phyloP scores from a whole-genome alignment of 2,113 vertebrate genomes.

The Saguinus midas region DNA sequence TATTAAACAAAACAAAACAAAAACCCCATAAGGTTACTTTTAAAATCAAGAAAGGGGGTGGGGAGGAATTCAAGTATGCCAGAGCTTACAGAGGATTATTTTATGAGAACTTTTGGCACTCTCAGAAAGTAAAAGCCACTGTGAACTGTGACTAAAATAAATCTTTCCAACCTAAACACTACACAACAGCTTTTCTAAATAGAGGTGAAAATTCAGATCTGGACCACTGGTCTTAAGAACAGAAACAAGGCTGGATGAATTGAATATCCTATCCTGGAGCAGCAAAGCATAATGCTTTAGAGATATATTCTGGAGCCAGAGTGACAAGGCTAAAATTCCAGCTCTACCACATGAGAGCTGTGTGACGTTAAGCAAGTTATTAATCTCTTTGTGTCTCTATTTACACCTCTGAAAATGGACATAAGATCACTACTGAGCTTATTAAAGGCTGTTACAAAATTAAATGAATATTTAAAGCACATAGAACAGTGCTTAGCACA shows the following conservation, averaged over 20 bases:
- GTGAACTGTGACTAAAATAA: background rate
- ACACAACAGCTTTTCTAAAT: background rate
- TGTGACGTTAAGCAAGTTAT: background rate
- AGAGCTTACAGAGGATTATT: background rate
- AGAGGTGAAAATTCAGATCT: background rate
- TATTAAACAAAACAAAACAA: background rate
- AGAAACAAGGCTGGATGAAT: background rate
- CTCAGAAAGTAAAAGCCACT: background rate
- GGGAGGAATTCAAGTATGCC: background rate
- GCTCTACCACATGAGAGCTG: background rate
- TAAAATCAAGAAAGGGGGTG: background rate
- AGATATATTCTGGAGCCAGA: background rate
- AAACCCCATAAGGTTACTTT: background rate
- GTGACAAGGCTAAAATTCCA: background rate
- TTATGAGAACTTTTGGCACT: background rate
- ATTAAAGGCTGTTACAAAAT: background rate
- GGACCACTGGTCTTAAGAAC: background rate
- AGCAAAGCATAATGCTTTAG: background rate
- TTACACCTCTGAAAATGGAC: background rate
- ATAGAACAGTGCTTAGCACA: background rate
- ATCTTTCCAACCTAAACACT: background rate
- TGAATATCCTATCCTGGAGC: background rate
- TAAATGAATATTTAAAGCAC: background rate
- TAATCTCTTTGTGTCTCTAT: background rate
- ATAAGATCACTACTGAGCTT: background rate